These are phyloP conservation scores for Parus major DNA, from an alignment of 2,113 vertebrate species.

Conservation along the genomic window DNA sequence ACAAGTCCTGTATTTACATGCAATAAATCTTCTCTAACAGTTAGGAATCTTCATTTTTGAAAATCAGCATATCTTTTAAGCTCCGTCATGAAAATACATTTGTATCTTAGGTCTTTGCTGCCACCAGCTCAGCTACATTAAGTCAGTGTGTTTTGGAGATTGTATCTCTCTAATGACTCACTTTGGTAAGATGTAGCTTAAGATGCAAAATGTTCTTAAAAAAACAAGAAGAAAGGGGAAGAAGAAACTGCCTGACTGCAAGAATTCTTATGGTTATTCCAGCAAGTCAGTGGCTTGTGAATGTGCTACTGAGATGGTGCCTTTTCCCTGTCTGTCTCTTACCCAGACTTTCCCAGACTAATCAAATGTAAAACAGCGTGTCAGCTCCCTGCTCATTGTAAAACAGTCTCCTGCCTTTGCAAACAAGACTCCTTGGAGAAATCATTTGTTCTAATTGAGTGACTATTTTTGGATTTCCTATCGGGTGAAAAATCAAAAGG, in stretches of 20 bases:
- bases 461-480: not conserved
- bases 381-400: not conserved
- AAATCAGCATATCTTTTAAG: not conserved
- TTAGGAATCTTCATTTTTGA: not conserved
- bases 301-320: not conserved
- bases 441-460: not conserved
- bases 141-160: not conserved
- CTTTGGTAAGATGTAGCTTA: not conserved
- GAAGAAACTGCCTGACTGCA: not conserved
- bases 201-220: not conserved
- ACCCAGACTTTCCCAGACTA: not conserved
- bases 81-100: not conserved
- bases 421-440: not conserved
- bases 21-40: not conserved
- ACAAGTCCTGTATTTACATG: not conserved
- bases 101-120: not conserved
- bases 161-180: not conserved
- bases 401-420: not conserved
- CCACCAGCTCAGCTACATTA: not conserved
- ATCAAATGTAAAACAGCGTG: not conserved
- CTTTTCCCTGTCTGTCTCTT: not conserved
- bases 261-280: not conserved
- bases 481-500: not conserved
- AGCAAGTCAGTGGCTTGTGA: rapidly evolving
- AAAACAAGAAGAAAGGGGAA: not conserved